These are phyloP conservation scores for Mesocricetus auratus DNA, from an alignment of 2,113 vertebrate genomes.

Conservation along the genomic window DNA sequence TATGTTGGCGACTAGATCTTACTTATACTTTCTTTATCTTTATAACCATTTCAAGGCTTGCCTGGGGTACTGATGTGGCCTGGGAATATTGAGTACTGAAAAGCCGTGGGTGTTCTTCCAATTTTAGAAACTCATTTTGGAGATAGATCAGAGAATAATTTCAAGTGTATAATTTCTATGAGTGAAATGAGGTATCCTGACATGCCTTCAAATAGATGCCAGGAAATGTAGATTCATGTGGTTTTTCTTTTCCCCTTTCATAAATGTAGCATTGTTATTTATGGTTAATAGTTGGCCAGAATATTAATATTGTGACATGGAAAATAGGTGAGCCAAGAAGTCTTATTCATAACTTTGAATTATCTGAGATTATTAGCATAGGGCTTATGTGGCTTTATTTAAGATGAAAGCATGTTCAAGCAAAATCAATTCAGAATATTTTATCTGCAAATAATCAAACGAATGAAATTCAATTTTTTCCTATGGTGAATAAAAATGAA, in stretches of 20 bases:
- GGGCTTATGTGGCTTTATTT: conserved; percentile 2
- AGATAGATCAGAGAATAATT: conserved; percentile 72
- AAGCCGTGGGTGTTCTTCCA: conserved; percentile 67
- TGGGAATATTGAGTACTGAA: conserved; percentile 59
- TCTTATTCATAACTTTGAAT: conserved; percentile 32
- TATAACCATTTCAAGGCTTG: conserved; percentile 29
- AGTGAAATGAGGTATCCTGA: conserved; percentile 76
- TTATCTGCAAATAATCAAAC: conserved; percentile 57
- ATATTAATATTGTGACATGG: conserved; percentile 78
- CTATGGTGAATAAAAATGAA: conserved; percentile 38
- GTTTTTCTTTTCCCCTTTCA: conserved; percentile 52
- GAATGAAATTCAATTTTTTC: conserved; percentile 29
- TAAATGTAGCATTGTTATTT: conserved; percentile 79
- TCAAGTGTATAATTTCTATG: conserved; percentile 78
- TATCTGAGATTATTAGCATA: conserved; percentile 7
- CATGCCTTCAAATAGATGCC: conserved; percentile 62
- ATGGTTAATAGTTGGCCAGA: conserved; percentile 72
- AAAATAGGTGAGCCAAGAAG: conserved; percentile 28
- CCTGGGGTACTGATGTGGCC: conserved; percentile 55
- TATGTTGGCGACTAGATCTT: conserved; percentile 24
- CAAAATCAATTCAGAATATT: conserved; percentile 50
- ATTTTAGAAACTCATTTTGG: conserved; percentile 81
- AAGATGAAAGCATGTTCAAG: conserved; percentile 24
- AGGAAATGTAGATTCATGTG: conserved; percentile 75
- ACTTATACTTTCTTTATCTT: conserved; percentile 64